These are phyloP conservation scores for Sarcophilus harrisii DNA, from an alignment of 2,797 vertebrate genomes.

Conservation along the genomic window DNA sequence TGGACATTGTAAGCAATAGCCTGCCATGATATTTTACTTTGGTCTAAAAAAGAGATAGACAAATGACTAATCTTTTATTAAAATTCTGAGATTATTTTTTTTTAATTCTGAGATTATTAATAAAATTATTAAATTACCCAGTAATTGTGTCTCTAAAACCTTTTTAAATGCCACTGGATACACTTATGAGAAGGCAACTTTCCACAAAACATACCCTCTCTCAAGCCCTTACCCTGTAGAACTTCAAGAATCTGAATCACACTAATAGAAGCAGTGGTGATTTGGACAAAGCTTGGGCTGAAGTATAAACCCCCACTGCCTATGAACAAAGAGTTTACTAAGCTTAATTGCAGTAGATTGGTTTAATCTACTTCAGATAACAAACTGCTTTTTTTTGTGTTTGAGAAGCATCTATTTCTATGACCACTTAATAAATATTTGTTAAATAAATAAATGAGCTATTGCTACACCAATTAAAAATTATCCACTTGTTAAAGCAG, in stretches of 20 bases:
- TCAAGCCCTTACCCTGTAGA: background rate
- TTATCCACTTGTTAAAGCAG: background rate
- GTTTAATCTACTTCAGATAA: background rate
- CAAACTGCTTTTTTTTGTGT: background rate
- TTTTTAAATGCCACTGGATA: background rate
- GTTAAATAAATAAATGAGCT: background rate
- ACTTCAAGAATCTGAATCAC: background rate
- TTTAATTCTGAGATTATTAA: background rate
- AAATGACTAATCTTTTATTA: background rate
- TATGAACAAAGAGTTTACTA: background rate
- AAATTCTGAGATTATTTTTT: background rate
- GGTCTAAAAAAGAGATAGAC: background rate
- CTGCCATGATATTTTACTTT: background rate
- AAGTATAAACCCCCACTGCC: background rate
- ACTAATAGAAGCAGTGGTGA: background rate
- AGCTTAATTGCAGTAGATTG: background rate
- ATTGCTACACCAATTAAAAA: background rate
- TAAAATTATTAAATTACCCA: background rate
- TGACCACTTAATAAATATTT: background rate
- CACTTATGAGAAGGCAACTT: background rate
- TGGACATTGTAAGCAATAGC: too few species aligned
- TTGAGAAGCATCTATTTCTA: background rate
- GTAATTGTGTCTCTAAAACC: background rate
- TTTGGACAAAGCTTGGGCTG: background rate
- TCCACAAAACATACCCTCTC: background rate